A percentile compares a stretch with the other conserved stretches of the same genome.
Conservation (phyloP, 2,888 invertebrate genomes). For the Oligia latruncula region DNA sequence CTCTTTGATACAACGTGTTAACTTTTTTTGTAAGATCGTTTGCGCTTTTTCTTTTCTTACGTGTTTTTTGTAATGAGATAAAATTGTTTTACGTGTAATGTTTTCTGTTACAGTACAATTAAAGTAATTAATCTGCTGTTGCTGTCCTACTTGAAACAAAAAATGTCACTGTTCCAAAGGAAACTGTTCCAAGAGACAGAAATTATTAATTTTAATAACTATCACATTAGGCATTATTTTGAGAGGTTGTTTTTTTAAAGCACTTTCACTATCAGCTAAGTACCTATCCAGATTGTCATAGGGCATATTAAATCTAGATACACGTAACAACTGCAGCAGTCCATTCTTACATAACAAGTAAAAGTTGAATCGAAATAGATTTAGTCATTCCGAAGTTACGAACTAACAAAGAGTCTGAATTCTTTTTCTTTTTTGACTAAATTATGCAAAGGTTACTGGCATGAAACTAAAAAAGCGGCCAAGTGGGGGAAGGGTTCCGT, state of each 20-base stretch:
- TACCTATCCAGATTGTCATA: conserved; percentile 23
- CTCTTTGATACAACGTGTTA: conserved; percentile 52
- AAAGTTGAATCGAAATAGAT: conserved; percentile 53
- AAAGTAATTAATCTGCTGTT: conserved; percentile 5
- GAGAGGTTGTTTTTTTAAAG: neutral
- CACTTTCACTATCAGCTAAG: conserved; percentile 34
- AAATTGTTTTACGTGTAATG: conserved; percentile 26
- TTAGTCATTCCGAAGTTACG: conserved; percentile 32
- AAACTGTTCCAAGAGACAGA: neutral
- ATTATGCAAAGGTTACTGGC: conserved; percentile 47
- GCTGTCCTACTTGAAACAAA: neutral
- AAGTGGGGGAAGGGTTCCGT: neutral
- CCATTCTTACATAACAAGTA: conserved; percentile 50
- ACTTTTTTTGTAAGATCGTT: conserved; percentile 45
- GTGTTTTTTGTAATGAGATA: conserved; percentile 16
- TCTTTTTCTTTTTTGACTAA: conserved; percentile 34
- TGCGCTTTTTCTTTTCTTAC: conserved; percentile 38
- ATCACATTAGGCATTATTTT: neutral
- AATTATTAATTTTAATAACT: conserved; percentile 4
- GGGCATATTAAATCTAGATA: conserved; percentile 21
- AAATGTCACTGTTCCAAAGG: neutral
- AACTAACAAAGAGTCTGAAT: conserved; percentile 31
- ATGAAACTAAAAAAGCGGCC: conserved; percentile 23
- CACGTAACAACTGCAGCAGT: conserved; percentile 27
- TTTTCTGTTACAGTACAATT: conserved; percentile 26